A percentile compares a stretch with the other conserved stretches of the same genome.
These are phyloP conservation scores for Epinephelus cyanopodus DNA, from an alignment of 2,113 vertebrate genomes.

Conservation along the genomic window DNA sequence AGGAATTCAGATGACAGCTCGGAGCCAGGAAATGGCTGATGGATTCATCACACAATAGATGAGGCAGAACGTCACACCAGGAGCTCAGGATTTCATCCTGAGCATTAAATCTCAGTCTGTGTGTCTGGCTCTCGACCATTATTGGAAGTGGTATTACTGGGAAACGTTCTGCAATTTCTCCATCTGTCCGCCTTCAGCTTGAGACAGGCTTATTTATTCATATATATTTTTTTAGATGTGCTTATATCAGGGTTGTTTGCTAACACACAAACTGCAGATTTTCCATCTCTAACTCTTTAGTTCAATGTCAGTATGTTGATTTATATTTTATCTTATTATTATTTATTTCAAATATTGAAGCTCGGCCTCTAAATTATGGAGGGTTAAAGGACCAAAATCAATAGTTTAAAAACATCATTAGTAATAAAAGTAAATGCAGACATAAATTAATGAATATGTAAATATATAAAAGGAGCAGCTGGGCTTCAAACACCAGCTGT, in stretches of 20 bases:
- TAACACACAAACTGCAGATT: background rate
- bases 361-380: too few relatives aligned
- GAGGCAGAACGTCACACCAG: slow-evolving; percentile 72
- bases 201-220: slow-evolving; percentile 10
- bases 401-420: too few relatives aligned
- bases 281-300: background rate
- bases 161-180: slow-evolving; percentile 31
- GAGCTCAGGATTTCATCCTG: slow-evolving; percentile 64
- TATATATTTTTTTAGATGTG: background rate
- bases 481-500: too few relatives aligned
- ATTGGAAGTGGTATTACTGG: slow-evolving; percentile 38
- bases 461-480: too few relatives aligned
- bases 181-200: slow-evolving; percentile 36
- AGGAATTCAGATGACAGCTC: slow-evolving; percentile 55
- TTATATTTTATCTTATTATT: background rate
- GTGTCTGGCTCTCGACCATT: slow-evolving; percentile 38
- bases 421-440: too few relatives aligned
- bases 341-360: background rate
- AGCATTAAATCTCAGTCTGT: slow-evolving; percentile 61
- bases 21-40: slow-evolving; percentile 53
- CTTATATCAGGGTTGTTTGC: background rate
- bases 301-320: background rate
- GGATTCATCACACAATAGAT: slow-evolving; percentile 72
- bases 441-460: too few relatives aligned
- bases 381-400: too few relatives aligned